These are phyloP conservation scores for Oreocharis arfaki DNA, from an alignment of 2,113 vertebrate genomes.

Conservation along the genomic window DNA sequence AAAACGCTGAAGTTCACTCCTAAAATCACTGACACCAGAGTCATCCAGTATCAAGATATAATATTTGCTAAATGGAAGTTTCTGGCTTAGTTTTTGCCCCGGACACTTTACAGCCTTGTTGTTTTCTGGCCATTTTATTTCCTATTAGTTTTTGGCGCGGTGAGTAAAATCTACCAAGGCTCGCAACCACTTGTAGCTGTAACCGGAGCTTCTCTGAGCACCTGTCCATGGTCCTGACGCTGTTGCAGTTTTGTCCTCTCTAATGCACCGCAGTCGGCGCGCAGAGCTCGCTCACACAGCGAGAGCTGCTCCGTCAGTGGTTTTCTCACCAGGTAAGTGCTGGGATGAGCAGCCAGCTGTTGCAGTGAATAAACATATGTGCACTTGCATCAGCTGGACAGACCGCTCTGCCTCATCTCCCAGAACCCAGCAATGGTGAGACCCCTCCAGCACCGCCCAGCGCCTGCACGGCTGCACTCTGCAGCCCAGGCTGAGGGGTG, in stretches of 20 bases:
- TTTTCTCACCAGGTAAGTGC: background rate
- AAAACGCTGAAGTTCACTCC: background rate
- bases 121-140: background rate
- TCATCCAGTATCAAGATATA: background rate
- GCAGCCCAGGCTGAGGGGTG: background rate
- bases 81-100: background rate
- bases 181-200: rapidly evolving
- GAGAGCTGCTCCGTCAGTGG: background rate
- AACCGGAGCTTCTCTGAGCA: background rate
- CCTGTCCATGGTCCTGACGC: background rate
- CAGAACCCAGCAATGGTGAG: background rate
- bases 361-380: background rate
- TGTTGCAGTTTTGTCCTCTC: background rate
- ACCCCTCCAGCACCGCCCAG: background rate
- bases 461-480: rapidly evolving
- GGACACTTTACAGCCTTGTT: background rate
- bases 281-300: background rate
- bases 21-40: background rate
- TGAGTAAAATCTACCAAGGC: background rate
- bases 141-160: background rate
- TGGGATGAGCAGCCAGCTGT: background rate
- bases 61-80: background rate
- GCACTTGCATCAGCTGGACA: background rate
- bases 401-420: background rate
- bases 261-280: rapidly evolving